These are phyloP conservation scores for Oxycera nigricornis DNA, from an alignment of 2,888 invertebrate species.

Conservation along the genomic window DNA sequence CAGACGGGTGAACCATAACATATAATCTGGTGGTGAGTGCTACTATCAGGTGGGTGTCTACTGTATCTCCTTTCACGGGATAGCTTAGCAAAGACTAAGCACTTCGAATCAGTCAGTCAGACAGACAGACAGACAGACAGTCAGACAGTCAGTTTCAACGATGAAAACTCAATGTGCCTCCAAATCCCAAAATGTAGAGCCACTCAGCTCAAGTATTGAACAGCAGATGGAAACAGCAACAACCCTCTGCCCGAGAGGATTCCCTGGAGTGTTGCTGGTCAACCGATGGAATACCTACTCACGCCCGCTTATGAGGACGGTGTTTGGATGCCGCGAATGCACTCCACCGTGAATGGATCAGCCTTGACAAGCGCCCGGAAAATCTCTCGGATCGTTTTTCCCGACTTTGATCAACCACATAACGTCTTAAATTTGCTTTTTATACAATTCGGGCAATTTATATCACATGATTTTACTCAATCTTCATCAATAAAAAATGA, in stretches of 20 bases:
- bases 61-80: too few relatives aligned
- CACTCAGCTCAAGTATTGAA: constrained; percentile 68
- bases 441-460: constrained; percentile 82
- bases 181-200: constrained; percentile 62
- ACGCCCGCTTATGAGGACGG: constrained; percentile 74
- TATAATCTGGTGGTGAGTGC: too few relatives aligned
- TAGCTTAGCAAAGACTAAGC: too few relatives aligned
- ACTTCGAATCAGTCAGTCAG: too few relatives aligned
- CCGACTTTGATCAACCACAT: constrained; percentile 69
- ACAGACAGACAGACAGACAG: too few relatives aligned
- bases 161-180: constrained; percentile 56
- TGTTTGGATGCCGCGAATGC: constrained; percentile 59
- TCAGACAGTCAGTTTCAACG: constrained; percentile 50
- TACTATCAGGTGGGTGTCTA: too few relatives aligned
- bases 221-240: constrained; percentile 84
- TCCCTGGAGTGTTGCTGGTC: constrained; percentile 73
- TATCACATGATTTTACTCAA: constrained; percentile 77
- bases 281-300: constrained; percentile 71
- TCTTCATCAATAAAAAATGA: constrained; percentile 73
- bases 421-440: constrained; percentile 70
- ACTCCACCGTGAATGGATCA: constrained; percentile 63
- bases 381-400: constrained; percentile 71
- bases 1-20: too few relatives aligned
- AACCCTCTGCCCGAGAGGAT: constrained; percentile 64
- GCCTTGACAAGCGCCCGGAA: constrained; percentile 64